Evolutionary conservation across 2,797 vertebrate species (phyloP), one percentile per base, ranked within the genome.

Genomic region (Falco columbarius): DNA sequence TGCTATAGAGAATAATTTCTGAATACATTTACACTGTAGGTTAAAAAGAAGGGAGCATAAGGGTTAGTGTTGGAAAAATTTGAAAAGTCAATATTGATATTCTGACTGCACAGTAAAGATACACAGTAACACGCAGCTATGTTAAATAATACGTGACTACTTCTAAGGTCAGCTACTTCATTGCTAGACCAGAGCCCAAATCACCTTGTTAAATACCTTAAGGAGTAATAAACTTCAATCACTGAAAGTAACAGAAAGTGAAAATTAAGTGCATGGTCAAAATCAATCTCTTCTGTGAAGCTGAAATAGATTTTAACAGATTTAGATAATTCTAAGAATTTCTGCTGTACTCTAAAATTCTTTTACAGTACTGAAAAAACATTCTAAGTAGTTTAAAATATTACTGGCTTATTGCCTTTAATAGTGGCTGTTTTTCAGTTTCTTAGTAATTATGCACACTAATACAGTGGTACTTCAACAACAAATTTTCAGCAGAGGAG

Each of bases 351-450:
- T 51, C 36, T 63, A 67, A 34, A 62, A 36, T 75, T 79, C 9
- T 67, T 83, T 86, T 73, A 63, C 49, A 72, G 68, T 59, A 80
- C 29, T 68, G 76, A 65, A 88, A 54, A 56, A 26, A 0, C 24
- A 61, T 55, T 81, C 30, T 34, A 92, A 82, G 18, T 65, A 52
- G n/a, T 46, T 81, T 82, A 84, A 94, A 95, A 81, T 56, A 68
- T 66, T 70, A 30, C 13, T 86, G 67, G 73, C 30, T 85, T 93
- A 86, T 22, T 81, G 70, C 72, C 63, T 89, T 95, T 82, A 93
- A 59, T 75, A 86, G 58, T 40, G 44, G 17, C 66, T 70, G 36
- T 12, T 96, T 95, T 94, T 85, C 91, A 91, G 80, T 96, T 81
- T 96, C 68, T 85, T 73, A 54, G 10, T 91, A 93, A 62, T 95